Evolutionary conservation across 2,113 vertebrate genomes (phyloP).

Genomic region (Thermophis baileyi): DNA sequence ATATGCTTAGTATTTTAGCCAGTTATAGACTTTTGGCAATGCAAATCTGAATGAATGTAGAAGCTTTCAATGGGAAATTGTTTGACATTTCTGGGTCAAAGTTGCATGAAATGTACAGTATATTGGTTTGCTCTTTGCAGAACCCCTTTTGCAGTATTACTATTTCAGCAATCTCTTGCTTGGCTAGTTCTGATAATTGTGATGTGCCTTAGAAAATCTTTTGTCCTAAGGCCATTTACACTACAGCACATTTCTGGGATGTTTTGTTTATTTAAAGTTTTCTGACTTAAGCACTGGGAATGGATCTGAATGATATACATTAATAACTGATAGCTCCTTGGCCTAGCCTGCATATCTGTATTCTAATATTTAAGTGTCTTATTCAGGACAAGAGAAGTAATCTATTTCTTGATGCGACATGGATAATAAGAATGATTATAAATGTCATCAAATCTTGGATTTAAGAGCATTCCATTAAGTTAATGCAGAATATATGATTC

Average conservation of each 20-base stretch:
- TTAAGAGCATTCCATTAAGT: background rate
- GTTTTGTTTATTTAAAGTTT: conserved; percentile 5
- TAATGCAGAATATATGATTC: background rate
- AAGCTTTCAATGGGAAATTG: background rate
- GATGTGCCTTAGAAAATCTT: background rate
- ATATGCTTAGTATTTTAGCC: background rate
- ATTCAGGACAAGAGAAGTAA: background rate
- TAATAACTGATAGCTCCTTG: background rate
- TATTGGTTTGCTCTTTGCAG: background rate
- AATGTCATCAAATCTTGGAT: background rate
- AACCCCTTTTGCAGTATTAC: background rate
- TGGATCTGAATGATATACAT: background rate
- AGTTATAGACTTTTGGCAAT: background rate
- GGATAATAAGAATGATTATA: background rate
- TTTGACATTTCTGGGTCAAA: background rate
- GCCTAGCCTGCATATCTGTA: background rate
- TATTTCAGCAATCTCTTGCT: background rate
- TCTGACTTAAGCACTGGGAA: background rate
- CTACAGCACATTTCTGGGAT: background rate
- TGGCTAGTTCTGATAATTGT: background rate
- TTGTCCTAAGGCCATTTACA: background rate
- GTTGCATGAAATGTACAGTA: background rate
- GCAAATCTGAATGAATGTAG: background rate
- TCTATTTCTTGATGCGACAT: background rate
- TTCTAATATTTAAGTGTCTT: background rate